Conservation (phyloP, 2,113 vertebrate genomes). For the Dolichallabes microphthalmus region DNA sequence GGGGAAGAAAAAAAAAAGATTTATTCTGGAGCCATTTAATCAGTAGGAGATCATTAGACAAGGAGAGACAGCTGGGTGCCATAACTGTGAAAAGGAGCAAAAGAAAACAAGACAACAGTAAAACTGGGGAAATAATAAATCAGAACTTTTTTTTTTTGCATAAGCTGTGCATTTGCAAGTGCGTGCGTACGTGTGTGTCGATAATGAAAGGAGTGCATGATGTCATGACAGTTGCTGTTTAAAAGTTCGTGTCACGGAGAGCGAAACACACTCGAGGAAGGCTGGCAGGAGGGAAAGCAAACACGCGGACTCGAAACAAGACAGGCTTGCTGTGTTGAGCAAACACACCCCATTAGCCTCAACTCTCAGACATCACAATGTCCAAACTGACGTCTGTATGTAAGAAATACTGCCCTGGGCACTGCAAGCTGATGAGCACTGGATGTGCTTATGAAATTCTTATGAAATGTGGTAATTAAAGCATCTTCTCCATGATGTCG, state of each 20-base stretch:
- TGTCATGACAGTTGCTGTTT: constrained; percentile 11
- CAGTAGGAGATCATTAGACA: constrained; percentile 14
- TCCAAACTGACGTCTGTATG: constrained; percentile 1
- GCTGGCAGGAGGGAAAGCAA: not conserved
- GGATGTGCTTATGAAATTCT: not conserved
- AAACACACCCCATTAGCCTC: constrained; percentile 22
- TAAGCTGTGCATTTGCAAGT: not conserved
- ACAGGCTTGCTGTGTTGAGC: not conserved
- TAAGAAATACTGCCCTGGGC: not conserved
- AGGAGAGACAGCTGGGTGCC: constrained; percentile 21
- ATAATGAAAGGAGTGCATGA: constrained; percentile 15
- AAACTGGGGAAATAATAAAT: constrained; percentile 22
- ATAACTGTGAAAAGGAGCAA: constrained; percentile 9
- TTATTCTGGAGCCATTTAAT: constrained; percentile 1
- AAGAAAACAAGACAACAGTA: not conserved
- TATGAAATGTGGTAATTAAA: not conserved
- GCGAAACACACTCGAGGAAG: not conserved
- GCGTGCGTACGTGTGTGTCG: not conserved
- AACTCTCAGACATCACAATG: not conserved
- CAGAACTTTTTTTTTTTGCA: not conserved
- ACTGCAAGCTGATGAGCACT: not conserved
- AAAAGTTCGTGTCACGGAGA: not conserved
- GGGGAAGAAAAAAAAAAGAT: not conserved
- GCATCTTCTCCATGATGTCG: not conserved
- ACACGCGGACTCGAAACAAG: not conserved